These are phyloP conservation scores for Rhipidura dahli DNA, from an alignment of 2,113 vertebrate species.

Conservation along the genomic window DNA sequence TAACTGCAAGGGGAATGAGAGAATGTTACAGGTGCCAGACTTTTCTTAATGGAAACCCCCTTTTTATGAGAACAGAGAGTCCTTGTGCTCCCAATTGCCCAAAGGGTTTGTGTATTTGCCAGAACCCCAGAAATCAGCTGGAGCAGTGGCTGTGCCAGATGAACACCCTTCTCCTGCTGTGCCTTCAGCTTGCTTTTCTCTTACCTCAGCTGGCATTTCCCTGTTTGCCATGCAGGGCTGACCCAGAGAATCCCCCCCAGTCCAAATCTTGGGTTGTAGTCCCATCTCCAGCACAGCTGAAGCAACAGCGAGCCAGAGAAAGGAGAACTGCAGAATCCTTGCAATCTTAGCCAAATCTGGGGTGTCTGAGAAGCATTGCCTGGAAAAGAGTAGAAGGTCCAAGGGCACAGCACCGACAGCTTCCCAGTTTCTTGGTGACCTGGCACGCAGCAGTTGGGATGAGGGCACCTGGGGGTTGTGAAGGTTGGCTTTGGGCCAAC, in stretches of 20 bases:
- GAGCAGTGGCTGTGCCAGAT: neutral
- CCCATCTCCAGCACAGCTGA: neutral
- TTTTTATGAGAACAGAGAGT: neutral
- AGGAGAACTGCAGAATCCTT: neutral
- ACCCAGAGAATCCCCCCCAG: too few species aligned
- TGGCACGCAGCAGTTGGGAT: accelerated
- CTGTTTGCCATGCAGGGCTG: neutral
- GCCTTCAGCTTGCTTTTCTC: neutral
- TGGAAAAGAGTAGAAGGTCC: neutral
- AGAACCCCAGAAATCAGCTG: neutral
- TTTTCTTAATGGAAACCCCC: neutral
- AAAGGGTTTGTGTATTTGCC: neutral
- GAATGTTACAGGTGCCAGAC: neutral
- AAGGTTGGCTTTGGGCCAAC: neutral
- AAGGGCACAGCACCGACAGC: accelerated
- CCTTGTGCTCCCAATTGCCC: neutral
- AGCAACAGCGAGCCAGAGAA: neutral
- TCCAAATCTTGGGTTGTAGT: neutral
- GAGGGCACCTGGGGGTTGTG: neutral
- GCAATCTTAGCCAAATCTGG: neutral
- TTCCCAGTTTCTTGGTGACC: neutral
- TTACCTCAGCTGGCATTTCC: neutral
- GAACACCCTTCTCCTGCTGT: neutral
- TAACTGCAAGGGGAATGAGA: neutral
- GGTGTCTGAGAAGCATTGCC: accelerated